These are phyloP conservation scores for Dysidea cf. avara DNA, from an alignment of 37 sponge, comb jelly and placozoan genomes.

Conservation along the genomic window DNA sequence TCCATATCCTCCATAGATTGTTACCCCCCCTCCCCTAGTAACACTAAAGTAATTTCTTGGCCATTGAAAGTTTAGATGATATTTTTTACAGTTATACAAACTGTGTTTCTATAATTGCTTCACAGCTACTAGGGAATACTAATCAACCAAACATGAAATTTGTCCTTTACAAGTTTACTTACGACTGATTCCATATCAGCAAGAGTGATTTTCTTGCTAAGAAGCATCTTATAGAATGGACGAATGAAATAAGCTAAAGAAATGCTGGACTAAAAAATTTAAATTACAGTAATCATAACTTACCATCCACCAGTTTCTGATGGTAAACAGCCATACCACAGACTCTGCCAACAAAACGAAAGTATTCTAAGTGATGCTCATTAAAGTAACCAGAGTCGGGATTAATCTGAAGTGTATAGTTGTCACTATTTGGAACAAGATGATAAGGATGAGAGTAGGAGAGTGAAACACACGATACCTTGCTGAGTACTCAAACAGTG, in stretches of 20 bases:
- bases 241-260: constrained; percentile 94
- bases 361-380: constrained; percentile 87
- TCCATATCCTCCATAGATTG: too few species aligned
- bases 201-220: constrained; percentile 74
- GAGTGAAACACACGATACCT: constrained; percentile 55
- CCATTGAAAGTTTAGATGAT: too few species aligned
- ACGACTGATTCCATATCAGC: constrained; percentile 97
- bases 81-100: too few species aligned
- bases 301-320: constrained; percentile 94
- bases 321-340: constrained; percentile 99
- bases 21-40: too few species aligned
- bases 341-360: constrained; percentile 90
- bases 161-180: constrained; percentile 2
- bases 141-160: neutral
- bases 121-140: neutral
- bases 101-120: too few species aligned
- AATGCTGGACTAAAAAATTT: neutral
- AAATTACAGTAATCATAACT: neutral
- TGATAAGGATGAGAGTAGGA: neutral
- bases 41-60: too few species aligned
- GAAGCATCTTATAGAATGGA: constrained; percentile 98
- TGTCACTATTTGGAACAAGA: constrained; percentile 69
- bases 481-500: constrained; percentile 99
- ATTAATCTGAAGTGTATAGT: constrained; percentile 98
- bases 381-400: constrained; percentile 94